Evolutionary conservation across 2,888 invertebrate genomes (phyloP).

Genomic region (Conus canariensis): DNA sequence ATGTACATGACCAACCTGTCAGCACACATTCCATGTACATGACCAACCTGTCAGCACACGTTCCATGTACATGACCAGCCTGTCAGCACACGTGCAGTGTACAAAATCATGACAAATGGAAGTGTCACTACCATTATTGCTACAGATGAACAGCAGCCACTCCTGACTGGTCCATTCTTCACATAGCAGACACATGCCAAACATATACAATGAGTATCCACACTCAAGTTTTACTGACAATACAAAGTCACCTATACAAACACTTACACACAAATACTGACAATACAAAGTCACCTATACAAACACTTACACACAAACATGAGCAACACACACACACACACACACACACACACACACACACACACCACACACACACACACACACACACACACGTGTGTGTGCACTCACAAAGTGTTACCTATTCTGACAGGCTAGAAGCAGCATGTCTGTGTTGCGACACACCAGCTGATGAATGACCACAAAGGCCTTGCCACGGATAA

Average conservation of each 20-base stretch:
- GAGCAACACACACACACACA: neutral
- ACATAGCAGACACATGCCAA: too few relatives aligned
- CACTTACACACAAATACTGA: neutral
- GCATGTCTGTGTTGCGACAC: conserved; percentile 48
- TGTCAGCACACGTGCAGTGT: too few relatives aligned
- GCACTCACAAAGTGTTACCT: conserved; percentile 34
- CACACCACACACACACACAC: neutral
- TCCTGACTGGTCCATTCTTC: too few relatives aligned
- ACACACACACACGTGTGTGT: neutral
- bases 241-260: neutral
- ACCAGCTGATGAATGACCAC: conserved; percentile 71
- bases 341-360: neutral
- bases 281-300: neutral
- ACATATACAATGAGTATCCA: too few relatives aligned
- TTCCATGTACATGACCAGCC: too few relatives aligned
- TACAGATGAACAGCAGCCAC: too few relatives aligned
- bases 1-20: too few relatives aligned
- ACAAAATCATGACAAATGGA: too few relatives aligned
- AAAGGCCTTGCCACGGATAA: conserved; percentile 78
- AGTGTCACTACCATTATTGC: too few relatives aligned
- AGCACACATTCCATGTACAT: too few relatives aligned
- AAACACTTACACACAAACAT: neutral
- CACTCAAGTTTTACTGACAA: too few relatives aligned
- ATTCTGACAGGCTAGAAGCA: conserved; percentile 49
- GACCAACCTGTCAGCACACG: too few relatives aligned